phyloP scores from a whole-genome alignment of 2,888 invertebrate species.

The Piscicola geometra region DNA sequence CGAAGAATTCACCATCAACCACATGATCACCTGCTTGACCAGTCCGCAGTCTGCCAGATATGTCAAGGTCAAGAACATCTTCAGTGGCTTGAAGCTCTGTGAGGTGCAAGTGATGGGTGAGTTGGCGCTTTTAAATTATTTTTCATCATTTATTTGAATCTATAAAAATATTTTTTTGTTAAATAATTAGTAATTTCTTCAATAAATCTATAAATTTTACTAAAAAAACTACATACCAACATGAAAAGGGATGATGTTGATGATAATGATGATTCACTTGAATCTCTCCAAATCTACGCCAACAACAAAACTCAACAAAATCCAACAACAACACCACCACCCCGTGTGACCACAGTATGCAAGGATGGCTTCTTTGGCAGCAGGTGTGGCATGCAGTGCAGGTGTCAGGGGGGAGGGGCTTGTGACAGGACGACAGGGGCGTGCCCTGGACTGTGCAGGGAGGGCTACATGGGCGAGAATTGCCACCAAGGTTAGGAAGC shows the following conservation, averaged over 20 bases:
- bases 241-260: background rate
- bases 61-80: slow-evolving; percentile 35
- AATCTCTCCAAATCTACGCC: background rate
- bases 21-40: slow-evolving; percentile 34
- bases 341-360: slow-evolving; percentile 43
- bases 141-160: no score
- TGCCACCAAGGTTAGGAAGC: slow-evolving; percentile 44
- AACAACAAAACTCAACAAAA: no score
- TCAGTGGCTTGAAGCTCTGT: slow-evolving; percentile 36
- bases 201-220: background rate
- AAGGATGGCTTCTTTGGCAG: slow-evolving; percentile 46
- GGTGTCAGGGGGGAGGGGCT: slow-evolving; percentile 46
- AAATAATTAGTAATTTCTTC: slow-evolving; percentile 1
- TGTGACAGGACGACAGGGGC: slow-evolving; percentile 48
- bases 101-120: slow-evolving; percentile 41
- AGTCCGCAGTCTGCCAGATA: slow-evolving; percentile 33
- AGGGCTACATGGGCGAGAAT: slow-evolving; percentile 46
- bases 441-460: slow-evolving; percentile 47
- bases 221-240: background rate
- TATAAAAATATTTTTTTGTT: no score
- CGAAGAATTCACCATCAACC: background rate
- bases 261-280: no score
- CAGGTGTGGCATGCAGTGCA: slow-evolving; percentile 47
- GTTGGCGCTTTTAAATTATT: no score
- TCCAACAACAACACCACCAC: background rate